phyloP scores from a whole-genome alignment of 2,113 vertebrate genomes.

The Dolichotis patagonum region DNA sequence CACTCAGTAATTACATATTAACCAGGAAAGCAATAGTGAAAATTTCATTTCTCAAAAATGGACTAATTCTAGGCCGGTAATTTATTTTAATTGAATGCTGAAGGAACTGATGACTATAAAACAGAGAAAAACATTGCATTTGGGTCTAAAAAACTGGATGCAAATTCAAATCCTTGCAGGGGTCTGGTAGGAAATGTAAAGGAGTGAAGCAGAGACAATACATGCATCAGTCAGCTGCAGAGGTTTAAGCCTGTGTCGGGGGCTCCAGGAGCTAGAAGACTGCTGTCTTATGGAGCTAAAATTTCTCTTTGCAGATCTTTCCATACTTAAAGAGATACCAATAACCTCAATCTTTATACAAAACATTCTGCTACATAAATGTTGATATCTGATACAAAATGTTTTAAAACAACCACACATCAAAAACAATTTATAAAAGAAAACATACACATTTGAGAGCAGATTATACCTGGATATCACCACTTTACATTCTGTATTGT shows the following conservation, averaged over 20 bases:
- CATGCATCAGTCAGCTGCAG: not conserved
- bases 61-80: slow-evolving; percentile 39
- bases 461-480: not conserved
- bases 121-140: slow-evolving; percentile 43
- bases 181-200: not conserved
- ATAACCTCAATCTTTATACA: not conserved
- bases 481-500: not conserved
- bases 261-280: not conserved
- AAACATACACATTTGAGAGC: not conserved
- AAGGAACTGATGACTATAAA: slow-evolving; percentile 60
- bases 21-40: slow-evolving; percentile 65
- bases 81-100: slow-evolving; percentile 75
- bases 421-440: not conserved
- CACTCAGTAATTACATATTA: slow-evolving; percentile 60
- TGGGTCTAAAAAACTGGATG: slow-evolving; percentile 25
- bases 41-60: slow-evolving; percentile 60
- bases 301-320: not conserved
- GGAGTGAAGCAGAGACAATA: not conserved
- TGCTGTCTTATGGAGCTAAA: not conserved
- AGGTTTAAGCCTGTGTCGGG: not conserved
- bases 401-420: not conserved
- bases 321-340: not conserved
- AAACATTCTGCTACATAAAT: slow-evolving; percentile 34
- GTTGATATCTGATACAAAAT: not conserved
- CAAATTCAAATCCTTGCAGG: not conserved